These are phyloP conservation scores for Hirudo medicinalis DNA, from an alignment of 1,140 invertebrate species.

Conservation along the genomic window DNA sequence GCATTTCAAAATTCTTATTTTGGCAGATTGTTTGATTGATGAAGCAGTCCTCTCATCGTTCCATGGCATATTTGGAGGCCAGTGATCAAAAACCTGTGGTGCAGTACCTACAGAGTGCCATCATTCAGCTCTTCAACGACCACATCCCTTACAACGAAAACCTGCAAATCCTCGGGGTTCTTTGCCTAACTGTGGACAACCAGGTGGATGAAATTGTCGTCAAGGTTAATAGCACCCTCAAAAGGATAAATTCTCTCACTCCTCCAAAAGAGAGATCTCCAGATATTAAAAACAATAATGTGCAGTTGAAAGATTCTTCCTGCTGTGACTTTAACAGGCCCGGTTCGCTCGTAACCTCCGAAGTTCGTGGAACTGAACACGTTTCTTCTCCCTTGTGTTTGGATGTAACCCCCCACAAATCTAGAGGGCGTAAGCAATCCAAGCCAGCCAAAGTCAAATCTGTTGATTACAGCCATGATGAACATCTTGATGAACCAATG, in stretches of 20 bases:
- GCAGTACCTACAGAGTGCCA: slow-evolving; percentile 20
- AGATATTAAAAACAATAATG: not conserved
- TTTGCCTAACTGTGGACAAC: slow-evolving; percentile 22
- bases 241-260: slow-evolving; percentile 20
- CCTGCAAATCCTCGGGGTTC: slow-evolving; percentile 22
- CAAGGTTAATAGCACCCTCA: slow-evolving; percentile 24
- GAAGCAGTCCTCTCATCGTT: no score
- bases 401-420: not conserved
- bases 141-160: slow-evolving; percentile 21
- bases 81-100: slow-evolving; percentile 9
- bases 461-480: not conserved
- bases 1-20: no score
- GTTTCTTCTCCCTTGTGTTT: no score
- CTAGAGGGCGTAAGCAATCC: slow-evolving; percentile 19
- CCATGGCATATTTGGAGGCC: not conserved
- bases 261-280: slow-evolving; percentile 14
- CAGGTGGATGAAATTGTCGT: slow-evolving; percentile 22
- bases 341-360: no score
- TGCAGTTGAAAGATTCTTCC: no score
- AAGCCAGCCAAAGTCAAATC: slow-evolving; percentile 20
- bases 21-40: no score
- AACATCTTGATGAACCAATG: not conserved
- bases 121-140: slow-evolving; percentile 24
- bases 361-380: no score
- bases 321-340: no score